Evolutionary conservation across 2,888 invertebrate species (phyloP).

Genomic region (Hypolimnas misippus): DNA sequence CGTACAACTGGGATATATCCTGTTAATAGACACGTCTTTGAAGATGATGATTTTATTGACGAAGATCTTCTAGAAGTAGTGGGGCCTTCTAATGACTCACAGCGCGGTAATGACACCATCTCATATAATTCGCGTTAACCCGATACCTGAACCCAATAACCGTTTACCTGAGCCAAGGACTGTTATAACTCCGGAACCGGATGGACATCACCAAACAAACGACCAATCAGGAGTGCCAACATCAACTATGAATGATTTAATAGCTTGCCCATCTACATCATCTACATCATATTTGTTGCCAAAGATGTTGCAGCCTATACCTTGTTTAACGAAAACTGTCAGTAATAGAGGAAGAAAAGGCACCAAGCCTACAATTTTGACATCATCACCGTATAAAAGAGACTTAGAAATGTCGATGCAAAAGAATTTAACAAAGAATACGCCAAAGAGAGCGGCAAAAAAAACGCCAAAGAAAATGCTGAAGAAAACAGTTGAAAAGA

Average conservation of each 20-base stretch:
- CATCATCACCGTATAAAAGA: slow-evolving; percentile 25
- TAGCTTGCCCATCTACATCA: slow-evolving; percentile 35
- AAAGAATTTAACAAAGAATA: slow-evolving; percentile 27
- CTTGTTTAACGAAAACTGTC: too few species aligned
- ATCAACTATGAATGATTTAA: slow-evolving; percentile 33
- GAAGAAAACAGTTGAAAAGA: slow-evolving; percentile 4
- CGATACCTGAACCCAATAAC: slow-evolving; percentile 32
- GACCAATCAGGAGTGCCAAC: slow-evolving; percentile 29
- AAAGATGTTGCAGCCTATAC: neutral
- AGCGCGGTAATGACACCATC: slow-evolving; percentile 21
- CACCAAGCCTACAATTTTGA: slow-evolving; percentile 34
- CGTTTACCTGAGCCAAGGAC: slow-evolving; percentile 32
- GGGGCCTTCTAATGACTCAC: slow-evolving; percentile 28
- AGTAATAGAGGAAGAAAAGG: slow-evolving; percentile 33
- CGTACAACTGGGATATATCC: slow-evolving; percentile 33
- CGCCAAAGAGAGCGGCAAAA: slow-evolving; percentile 18
- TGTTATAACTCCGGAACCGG: slow-evolving; percentile 27
- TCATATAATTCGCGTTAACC: slow-evolving; percentile 28
- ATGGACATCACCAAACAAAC: slow-evolving; percentile 27
- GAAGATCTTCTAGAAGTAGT: slow-evolving; percentile 32
- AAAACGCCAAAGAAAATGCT: too few species aligned
- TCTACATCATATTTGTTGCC: slow-evolving; percentile 26
- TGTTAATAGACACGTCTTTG: slow-evolving; percentile 30
- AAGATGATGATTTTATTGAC: slow-evolving; percentile 36
- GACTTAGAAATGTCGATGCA: slow-evolving; percentile 21